These are phyloP conservation scores for Discoglossus pictus DNA, from an alignment of 2,797 vertebrate genomes.

Conservation along the genomic window DNA sequence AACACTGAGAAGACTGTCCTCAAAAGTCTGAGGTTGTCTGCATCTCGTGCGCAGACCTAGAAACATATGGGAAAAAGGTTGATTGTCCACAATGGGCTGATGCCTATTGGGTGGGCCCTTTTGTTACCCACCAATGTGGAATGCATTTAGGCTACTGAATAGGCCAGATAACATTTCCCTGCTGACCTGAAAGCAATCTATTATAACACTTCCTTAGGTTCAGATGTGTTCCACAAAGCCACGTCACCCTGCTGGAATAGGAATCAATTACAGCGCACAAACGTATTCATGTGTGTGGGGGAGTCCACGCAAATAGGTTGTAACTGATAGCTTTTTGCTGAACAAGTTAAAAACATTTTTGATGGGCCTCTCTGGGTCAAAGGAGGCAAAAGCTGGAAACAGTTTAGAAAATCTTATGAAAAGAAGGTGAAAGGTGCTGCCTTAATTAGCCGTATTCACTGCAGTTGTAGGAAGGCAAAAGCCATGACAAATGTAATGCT, in stretches of 20 bases:
- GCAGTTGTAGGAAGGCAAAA: too few species aligned
- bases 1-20: neutral
- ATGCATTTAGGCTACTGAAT: slow-evolving; percentile 14
- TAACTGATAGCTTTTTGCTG: neutral
- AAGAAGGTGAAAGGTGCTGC: too few species aligned
- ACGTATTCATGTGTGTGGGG: neutral
- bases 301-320: neutral
- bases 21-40: neutral
- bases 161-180: slow-evolving; percentile 1
- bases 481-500: too few species aligned
- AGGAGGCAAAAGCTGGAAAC: neutral
- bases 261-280: neutral
- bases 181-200: slow-evolving; percentile 27
- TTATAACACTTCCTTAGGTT: slow-evolving; percentile 7
- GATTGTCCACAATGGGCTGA: neutral
- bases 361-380: neutral
- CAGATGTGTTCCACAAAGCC: slow-evolving; percentile 12
- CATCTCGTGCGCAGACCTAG: neutral
- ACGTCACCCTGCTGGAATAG: slow-evolving; percentile 3
- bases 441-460: too few species aligned
- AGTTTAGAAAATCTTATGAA: too few species aligned
- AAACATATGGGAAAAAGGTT: slow-evolving; percentile 8
- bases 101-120: slow-evolving; percentile 5
- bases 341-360: too few species aligned
- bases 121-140: slow-evolving; percentile 10